These are phyloP conservation scores for Mus musculus DNA, from an alignment of 2,113 vertebrate genomes.

Conservation along the genomic window DNA sequence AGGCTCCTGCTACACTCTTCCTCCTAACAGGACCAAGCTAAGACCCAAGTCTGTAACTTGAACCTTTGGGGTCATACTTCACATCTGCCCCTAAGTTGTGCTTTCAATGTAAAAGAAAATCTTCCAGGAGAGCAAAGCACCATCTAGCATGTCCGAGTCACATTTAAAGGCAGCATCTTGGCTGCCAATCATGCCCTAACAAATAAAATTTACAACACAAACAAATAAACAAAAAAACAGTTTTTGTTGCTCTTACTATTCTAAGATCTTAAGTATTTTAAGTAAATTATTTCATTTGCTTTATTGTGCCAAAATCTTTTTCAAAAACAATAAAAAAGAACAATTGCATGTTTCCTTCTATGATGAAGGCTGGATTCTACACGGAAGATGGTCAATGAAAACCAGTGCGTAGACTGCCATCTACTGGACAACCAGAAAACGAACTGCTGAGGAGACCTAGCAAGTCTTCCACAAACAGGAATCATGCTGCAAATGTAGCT, in stretches of 20 bases:
- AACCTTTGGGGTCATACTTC: background rate
- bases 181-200: background rate
- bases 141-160: background rate
- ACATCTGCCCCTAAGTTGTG: background rate
- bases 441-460: background rate
- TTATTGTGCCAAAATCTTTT: conserved; percentile 16
- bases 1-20: background rate
- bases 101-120: background rate
- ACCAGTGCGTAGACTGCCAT: conserved; percentile 84
- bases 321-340: conserved; percentile 36
- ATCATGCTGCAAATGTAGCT: background rate
- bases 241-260: background rate
- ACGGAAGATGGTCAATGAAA: background rate
- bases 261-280: conserved; percentile 10
- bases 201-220: background rate
- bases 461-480: background rate
- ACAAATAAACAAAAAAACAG: background rate
- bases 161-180: background rate
- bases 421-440: conserved; percentile 81
- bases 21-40: background rate
- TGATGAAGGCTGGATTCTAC: background rate
- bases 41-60: background rate
- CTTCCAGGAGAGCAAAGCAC: background rate
- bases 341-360: background rate
- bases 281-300: conserved; percentile 22